phyloP scores from a whole-genome alignment of 2,888 invertebrate genomes.

The Allophyes oxyacanthae region DNA sequence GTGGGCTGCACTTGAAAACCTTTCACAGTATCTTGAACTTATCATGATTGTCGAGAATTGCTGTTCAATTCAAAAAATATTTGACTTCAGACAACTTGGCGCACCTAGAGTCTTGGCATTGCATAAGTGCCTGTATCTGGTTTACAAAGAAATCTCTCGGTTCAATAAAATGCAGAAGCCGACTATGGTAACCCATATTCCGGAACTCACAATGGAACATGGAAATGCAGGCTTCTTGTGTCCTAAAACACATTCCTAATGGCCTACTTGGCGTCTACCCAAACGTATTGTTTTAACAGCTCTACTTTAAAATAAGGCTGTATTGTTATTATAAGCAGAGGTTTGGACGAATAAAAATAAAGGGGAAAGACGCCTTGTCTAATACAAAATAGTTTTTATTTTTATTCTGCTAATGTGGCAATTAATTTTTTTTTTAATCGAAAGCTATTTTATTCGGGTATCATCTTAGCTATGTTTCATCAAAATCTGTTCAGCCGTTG shows the following conservation, averaged over 20 bases:
- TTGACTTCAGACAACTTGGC: no score
- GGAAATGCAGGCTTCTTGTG: slow-evolving; percentile 36
- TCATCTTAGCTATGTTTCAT: no score
- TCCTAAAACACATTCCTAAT: slow-evolving; percentile 34
- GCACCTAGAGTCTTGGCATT: no score
- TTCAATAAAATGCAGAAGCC: background rate
- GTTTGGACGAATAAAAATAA: no score
- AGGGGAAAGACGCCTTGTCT: no score
- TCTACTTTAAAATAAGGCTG: slow-evolving; percentile 6
- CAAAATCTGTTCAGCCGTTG: no score
- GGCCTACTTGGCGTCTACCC: slow-evolving; percentile 53
- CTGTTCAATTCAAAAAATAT: background rate
- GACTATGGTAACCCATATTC: background rate
- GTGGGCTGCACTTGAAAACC: slow-evolving; percentile 18
- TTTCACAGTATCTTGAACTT: slow-evolving; percentile 13
- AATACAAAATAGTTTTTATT: no score
- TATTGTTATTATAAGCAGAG: background rate
- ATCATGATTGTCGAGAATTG: slow-evolving; percentile 1
- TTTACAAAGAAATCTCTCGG: background rate
- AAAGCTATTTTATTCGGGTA: no score
- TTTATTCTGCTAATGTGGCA: no score
- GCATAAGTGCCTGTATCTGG: no score
- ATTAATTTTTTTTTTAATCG: no score
- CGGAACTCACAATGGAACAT: slow-evolving; percentile 13
- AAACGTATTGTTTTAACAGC: slow-evolving; percentile 41